Conservation (phyloP, 2,797 vertebrate species). For the Protosalanx chinensis region DNA sequence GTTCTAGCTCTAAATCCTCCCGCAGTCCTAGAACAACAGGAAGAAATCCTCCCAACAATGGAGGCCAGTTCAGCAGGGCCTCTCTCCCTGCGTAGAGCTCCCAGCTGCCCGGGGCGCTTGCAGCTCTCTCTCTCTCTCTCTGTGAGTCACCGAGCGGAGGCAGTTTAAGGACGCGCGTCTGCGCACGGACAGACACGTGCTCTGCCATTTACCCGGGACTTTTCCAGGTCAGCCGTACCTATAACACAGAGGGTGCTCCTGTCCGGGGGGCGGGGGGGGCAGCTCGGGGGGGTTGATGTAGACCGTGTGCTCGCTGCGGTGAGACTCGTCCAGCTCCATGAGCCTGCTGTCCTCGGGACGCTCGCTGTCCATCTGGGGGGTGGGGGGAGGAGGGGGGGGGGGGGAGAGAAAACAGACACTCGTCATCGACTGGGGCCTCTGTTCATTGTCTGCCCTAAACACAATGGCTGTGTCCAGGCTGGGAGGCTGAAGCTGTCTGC, state of each 20-base stretch:
- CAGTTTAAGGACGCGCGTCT: neutral
- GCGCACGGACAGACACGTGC: neutral
- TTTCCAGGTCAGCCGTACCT: constrained; percentile 72
- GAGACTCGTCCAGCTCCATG: constrained; percentile 95
- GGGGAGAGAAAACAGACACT: neutral
- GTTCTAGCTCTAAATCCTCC: constrained; percentile 37
- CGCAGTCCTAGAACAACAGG: constrained; percentile 24
- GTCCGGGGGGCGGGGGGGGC: constrained; percentile 86
- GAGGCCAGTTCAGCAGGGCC: constrained; percentile 23
- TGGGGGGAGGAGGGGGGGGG: constrained; percentile 44
- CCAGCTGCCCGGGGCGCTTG: constrained; percentile 2
- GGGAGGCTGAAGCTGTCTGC: constrained; percentile 3
- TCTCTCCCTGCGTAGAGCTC: constrained; percentile 30
- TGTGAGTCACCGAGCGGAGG: neutral
- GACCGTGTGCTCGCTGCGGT: constrained; percentile 95
- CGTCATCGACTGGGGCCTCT: neutral
- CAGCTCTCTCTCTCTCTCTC: no score
- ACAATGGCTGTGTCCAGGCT: constrained; percentile 5
- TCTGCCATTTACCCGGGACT: neutral
- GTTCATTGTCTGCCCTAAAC: constrained; percentile 14
- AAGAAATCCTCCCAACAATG: constrained; percentile 42
- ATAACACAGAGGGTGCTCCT: constrained; percentile 89
- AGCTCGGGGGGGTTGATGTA: constrained; percentile 97
- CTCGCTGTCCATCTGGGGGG: constrained; percentile 84
- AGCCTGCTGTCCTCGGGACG: constrained; percentile 85